Evolutionary conservation across 1,140 invertebrate species (phyloP).

Genomic region (Popillia japonica): DNA sequence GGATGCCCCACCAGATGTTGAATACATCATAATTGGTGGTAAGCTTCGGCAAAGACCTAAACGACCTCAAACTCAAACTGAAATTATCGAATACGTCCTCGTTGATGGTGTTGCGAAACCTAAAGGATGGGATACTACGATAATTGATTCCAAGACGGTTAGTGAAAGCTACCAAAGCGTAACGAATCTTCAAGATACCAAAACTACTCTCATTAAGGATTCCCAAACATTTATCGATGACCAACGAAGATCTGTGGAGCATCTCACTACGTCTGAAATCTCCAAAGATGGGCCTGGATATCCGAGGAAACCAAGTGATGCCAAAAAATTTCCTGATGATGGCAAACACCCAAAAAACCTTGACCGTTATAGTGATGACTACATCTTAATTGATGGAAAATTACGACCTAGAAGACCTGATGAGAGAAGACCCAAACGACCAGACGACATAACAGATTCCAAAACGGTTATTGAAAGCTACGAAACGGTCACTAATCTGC

Average conservation of each 20-base stretch:
- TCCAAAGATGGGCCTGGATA: slow-evolving; percentile 10
- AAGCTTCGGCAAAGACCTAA: slow-evolving; percentile 45
- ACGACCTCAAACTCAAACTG: not conserved
- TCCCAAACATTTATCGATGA: slow-evolving; percentile 35
- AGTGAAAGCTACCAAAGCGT: not conserved
- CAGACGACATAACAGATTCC: slow-evolving; percentile 41
- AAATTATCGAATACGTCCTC: not conserved
- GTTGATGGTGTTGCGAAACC: not conserved
- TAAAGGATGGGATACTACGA: slow-evolving; percentile 16
- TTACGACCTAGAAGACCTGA: not conserved
- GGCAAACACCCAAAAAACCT: not conserved
- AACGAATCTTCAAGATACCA: not conserved
- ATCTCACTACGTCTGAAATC: not conserved
- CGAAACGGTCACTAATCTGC: slow-evolving; percentile 46
- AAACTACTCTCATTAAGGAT: slow-evolving; percentile 30
- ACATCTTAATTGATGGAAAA: slow-evolving; percentile 29
- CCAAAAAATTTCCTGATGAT: not conserved
- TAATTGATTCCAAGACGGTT: not conserved
- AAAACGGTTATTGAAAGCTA: slow-evolving; percentile 48
- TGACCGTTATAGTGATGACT: not conserved
- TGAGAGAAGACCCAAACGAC: not conserved
- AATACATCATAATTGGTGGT: slow-evolving; percentile 4
- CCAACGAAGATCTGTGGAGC: not conserved
- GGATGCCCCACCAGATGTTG: not conserved
- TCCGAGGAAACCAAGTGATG: not conserved